Conservation (phyloP, 2,113 vertebrate genomes). For the Myanophis thanlyinensis region DNA sequence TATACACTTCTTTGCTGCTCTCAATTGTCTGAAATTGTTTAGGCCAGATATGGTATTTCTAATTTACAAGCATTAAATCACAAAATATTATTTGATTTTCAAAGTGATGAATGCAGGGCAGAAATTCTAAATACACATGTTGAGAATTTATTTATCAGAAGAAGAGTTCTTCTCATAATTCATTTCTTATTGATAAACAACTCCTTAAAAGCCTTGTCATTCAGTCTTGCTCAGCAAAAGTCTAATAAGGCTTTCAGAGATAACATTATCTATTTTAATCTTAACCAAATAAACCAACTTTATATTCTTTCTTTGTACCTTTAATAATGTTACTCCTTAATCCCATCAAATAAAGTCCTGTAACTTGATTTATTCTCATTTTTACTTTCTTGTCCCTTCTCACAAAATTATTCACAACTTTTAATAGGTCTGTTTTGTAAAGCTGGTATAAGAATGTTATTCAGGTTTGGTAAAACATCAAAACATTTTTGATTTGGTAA, state of each 20-base stretch:
- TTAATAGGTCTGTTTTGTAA: not conserved
- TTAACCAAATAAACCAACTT: not conserved
- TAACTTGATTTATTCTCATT: not conserved
- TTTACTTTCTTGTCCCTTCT: not conserved
- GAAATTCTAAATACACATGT: not conserved
- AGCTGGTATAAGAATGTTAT: not conserved
- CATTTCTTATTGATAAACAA: not conserved
- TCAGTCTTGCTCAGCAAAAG: not conserved
- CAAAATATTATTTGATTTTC: not conserved
- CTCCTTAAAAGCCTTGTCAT: not conserved
- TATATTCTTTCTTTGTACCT: not conserved
- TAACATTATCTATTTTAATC: not conserved
- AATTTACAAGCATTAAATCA: not conserved
- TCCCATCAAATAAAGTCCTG: not conserved
- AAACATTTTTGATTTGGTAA: not conserved
- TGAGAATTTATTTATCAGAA: not conserved
- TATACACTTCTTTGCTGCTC: not conserved
- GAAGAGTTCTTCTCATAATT: not conserved
- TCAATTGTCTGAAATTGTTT: not conserved
- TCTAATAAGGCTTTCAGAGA: not conserved
- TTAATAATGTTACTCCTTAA: not conserved
- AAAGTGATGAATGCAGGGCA: not conserved
- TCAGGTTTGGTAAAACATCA: not conserved
- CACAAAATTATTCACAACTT: not conserved
- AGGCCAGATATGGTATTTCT: not conserved